Evolutionary conservation across 92 coral and sea anemone species (phyloP), one percentile per base, ranked within the genome.

Genomic region (Chrysogorgia sp.): DNA sequence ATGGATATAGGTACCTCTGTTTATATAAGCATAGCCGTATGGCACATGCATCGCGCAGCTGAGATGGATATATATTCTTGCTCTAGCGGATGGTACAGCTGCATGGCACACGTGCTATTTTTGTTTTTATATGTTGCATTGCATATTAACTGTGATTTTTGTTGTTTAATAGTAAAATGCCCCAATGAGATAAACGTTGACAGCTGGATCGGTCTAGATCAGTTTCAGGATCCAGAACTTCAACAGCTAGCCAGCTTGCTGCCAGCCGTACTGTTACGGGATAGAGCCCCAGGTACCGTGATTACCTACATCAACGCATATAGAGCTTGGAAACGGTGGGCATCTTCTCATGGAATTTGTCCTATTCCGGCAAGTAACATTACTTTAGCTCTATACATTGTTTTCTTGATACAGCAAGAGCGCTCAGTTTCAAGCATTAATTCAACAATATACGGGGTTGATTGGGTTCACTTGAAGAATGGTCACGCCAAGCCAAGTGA

Each of bases 271-370:
- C 53, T 85, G 80, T 31, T 85, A 47, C 82, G 69, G n/a, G 82
- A 80, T 69, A 85, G 81, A 60, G 89, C 87, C 24, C 74, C 82
- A 23, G 75, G 75, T 79, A 86, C 90, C 24, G 81, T 82, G 21
- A 62, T 56, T n/a, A 67, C 77, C 9, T 86, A 86, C 67, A 59
- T 76, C 9, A 28, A 60, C 22, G 90, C 84, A 5, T 86, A 58
- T 58, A 57, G 50, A 24, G 57, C 64, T n/a, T 82, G 84, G 84
- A 77, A 82, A 65, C 28, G 25, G 17, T 86, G 87, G 84, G 84
- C 84, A 30, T 20, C 29, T 52, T 71, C 17, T 26, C 53, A 66
- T 37, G 53, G 55, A 22, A 14, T 66, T 28, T 35, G 53, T 10
- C 53, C 74, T 7, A 1, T 66, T 15, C 74, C 74, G 35, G 74